Conservation (phyloP, 2,797 vertebrate species). For the Fundulus diaphanus region DNA sequence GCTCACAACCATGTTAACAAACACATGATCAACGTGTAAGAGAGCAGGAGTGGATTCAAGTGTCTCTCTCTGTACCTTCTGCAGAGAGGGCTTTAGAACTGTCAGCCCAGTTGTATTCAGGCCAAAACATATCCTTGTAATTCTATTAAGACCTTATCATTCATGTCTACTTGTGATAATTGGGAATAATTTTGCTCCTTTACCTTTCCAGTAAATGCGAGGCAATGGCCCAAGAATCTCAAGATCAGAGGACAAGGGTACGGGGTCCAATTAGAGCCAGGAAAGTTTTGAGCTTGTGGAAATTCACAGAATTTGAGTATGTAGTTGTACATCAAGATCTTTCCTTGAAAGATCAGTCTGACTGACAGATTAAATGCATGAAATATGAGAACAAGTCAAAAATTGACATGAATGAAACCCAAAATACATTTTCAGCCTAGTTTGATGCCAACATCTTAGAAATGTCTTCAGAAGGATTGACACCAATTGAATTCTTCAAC, state of each 20-base stretch:
- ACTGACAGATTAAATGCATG: neutral
- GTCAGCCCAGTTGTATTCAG: neutral
- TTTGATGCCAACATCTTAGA: neutral
- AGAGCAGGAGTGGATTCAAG: neutral
- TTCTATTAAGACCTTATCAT: neutral
- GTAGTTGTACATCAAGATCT: neutral
- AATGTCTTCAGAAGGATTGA: too few species aligned
- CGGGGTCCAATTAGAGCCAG: neutral
- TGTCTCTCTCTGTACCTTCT: slow-evolving; percentile 3
- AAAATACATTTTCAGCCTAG: neutral
- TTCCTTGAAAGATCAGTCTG: too few species aligned
- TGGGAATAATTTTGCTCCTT: neutral
- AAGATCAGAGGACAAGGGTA: neutral
- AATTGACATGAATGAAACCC: neutral
- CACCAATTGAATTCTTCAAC: neutral
- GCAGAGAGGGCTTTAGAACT: neutral
- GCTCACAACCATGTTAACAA: neutral
- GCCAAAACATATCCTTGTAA: neutral
- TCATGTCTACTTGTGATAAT: neutral
- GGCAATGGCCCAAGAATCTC: neutral
- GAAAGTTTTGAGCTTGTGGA: neutral
- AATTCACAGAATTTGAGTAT: neutral
- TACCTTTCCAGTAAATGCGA: neutral
- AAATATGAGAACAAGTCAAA: neutral
- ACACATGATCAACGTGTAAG: neutral